Evolutionary conservation across 2,888 invertebrate genomes (phyloP), one percentile per base, ranked within the genome.

Genomic region (Cremastinae sp.): DNA sequence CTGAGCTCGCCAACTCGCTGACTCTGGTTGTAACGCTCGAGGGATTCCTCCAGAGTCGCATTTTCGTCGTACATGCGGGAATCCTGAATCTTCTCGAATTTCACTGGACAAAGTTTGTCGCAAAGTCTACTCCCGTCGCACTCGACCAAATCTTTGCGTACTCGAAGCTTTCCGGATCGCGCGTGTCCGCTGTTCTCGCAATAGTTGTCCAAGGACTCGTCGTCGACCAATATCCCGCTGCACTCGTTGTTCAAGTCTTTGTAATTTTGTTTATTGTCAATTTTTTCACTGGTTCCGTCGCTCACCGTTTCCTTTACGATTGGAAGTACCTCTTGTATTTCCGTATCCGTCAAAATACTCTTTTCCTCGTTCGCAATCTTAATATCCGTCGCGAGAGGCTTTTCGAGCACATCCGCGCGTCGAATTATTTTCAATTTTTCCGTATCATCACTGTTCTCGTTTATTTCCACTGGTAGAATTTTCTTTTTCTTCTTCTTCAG

Each of bases 401-500:
- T 74, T 7, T 75, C 68, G 5, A 78, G 54, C 0, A 59, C 28
- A 43, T 82, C 81, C 22, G 59, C 72, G 12, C 56, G 77, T 7
- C 64, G 68, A 34, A 72, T 66, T 45, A 69, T 16, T 22, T 78
- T 77, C 47, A 78, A 71, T 64, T 62, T 58, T 8, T 10, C 72
- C 7, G 75, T 20, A n/a, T 53, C 65, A 45, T 79, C 22, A 20
- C 38, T n/a, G 18, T 43, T 62, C 16, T 74, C 20, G 22, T 65
- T 36, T n/a, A 70, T 69, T 53, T 80, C 20, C 0, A 87, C 81
- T 56, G 86, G 81, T 53, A 41, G 70, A 49, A 65, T 68, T 84
- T 94, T 95, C 87, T 95, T 95, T 87, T 96, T 96, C 90, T 96
- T 96, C 86, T 93, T 94, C 84, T 95, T 95, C 12, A 95, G 91